Conservation (phyloP, 1,140 invertebrate species). For the Hycleus phaleratus region DNA sequence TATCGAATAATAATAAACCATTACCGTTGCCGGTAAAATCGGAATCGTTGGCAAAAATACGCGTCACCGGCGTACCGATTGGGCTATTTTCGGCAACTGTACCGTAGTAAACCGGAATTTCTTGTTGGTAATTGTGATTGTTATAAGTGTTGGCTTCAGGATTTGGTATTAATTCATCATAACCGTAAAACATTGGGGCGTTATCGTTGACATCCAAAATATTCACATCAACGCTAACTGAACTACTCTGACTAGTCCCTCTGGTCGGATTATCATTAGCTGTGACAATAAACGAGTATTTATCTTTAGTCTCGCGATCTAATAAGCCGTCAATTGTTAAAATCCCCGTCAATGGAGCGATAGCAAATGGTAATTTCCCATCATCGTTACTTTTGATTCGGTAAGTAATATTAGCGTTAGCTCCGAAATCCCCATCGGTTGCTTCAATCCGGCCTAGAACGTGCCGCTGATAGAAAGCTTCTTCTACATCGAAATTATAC, state of each 20-base stretch:
- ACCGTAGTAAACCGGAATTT: conserved; percentile 61
- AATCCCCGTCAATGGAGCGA: conserved; percentile 64
- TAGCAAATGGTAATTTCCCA: conserved; percentile 59
- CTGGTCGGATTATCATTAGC: conserved; percentile 62
- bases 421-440: conserved; percentile 64
- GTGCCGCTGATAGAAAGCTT: conserved; percentile 63
- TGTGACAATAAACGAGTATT: conserved; percentile 66
- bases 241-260: conserved; percentile 52
- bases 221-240: conserved; percentile 70
- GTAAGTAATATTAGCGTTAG: conserved; percentile 70
- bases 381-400: conserved; percentile 45
- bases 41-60: conserved; percentile 74
- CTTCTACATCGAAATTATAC: conserved; percentile 76
- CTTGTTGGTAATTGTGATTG: conserved; percentile 46
- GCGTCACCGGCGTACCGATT: conserved; percentile 59
- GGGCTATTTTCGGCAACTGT: conserved; percentile 60
- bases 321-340: conserved; percentile 67
- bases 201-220: conserved; percentile 77
- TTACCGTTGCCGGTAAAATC: conserved; percentile 79
- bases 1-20: conserved; percentile 66
- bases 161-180: conserved; percentile 50
- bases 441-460: conserved; percentile 69
- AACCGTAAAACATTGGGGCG: conserved; percentile 62
- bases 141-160: conserved; percentile 42
- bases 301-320: conserved; percentile 66